Percentiles rank a stretch among this genome's conserved stretches.
phyloP scores from a whole-genome alignment of 2,888 invertebrate genomes.

The Phalera bucephala region DNA sequence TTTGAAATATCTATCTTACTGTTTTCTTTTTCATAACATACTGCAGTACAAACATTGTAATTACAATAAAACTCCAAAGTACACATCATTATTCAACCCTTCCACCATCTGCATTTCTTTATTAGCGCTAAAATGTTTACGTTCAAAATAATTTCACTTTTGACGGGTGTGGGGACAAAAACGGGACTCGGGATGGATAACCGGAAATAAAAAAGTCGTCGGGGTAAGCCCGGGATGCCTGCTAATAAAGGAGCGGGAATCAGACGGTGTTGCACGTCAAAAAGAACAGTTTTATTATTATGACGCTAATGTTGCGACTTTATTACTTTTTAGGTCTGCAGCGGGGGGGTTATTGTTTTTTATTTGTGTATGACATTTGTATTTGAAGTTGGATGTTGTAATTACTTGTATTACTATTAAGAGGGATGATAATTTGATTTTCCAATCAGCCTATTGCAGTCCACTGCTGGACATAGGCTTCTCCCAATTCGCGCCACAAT shows the following conservation, averaged over 20 bases:
- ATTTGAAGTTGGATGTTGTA: no score
- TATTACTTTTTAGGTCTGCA: no score
- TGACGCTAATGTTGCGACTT: slow-evolving; percentile 59
- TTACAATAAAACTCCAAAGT: slow-evolving; percentile 1
- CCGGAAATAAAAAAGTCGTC: slow-evolving; percentile 76
- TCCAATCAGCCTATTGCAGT: no score
- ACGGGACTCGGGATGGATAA: slow-evolving; percentile 43
- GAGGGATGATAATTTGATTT: no score
- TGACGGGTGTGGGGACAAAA: slow-evolving; percentile 43
- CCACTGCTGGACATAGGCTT: no score
- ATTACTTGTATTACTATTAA: no score
- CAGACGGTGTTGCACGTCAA: slow-evolving; percentile 48
- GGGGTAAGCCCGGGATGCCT: slow-evolving; percentile 58
- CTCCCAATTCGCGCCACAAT: no score
- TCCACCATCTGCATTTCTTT: slow-evolving; percentile 45
- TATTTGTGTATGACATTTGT: no score
- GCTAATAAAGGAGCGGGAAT: slow-evolving; percentile 72
- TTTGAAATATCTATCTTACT: no score
- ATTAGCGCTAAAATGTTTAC: slow-evolving; percentile 64
- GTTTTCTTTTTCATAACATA: no score
- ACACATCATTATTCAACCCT: slow-evolving; percentile 23
- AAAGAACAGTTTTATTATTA: slow-evolving; percentile 69
- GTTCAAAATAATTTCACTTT: slow-evolving; percentile 54
- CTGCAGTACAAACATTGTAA: background rate
- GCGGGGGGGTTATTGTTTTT: no score